Conservation (phyloP, 2,113 vertebrate genomes). For the Prunella himalayana region DNA sequence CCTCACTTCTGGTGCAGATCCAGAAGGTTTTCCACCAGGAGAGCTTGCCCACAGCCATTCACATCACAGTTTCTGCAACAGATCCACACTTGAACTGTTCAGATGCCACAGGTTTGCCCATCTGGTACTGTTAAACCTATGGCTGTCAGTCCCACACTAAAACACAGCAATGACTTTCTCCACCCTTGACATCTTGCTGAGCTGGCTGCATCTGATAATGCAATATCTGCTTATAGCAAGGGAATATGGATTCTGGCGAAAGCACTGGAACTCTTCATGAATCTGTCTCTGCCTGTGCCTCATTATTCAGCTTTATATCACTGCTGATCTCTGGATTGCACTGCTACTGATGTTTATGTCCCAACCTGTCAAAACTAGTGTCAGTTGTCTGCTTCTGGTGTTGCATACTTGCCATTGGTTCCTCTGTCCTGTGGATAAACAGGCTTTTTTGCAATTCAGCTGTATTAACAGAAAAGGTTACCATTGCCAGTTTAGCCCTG, state of each 20-base stretch:
- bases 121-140: conserved; percentile 23
- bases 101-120: conserved; percentile 57
- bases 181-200: conserved; percentile 56
- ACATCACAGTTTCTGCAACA: neutral
- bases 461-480: neutral
- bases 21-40: conserved; percentile 63
- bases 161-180: conserved; percentile 45
- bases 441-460: neutral
- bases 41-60: conserved; percentile 22
- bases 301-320: conserved; percentile 14
- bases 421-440: neutral
- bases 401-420: neutral
- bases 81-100: conserved; percentile 2
- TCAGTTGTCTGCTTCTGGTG: neutral
- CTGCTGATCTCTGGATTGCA: neutral
- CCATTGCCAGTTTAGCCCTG: neutral
- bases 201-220: neutral
- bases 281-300: neutral
- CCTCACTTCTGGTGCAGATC: conserved; percentile 43
- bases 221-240: neutral
- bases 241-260: neutral
- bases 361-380: neutral
- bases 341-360: neutral
- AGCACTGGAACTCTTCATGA: neutral
- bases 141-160: conserved; percentile 1